These are phyloP conservation scores for Epinotia demarniana DNA, from an alignment of 2,888 invertebrate species.

Conservation along the genomic window DNA sequence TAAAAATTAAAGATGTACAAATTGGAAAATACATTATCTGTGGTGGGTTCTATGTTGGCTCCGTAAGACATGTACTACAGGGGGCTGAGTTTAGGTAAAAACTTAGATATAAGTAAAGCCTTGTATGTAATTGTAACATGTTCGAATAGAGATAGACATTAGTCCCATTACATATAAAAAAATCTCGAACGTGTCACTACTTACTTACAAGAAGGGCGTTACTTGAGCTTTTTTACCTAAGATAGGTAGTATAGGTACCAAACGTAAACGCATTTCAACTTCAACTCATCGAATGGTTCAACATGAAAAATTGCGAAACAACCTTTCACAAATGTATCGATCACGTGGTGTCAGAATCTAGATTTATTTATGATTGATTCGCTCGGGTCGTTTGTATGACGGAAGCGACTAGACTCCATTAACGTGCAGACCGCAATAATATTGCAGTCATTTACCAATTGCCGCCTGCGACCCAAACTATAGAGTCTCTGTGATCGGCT, in stretches of 20 bases:
- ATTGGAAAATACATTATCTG: too few species aligned
- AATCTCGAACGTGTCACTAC: too few species aligned
- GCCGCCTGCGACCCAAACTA: conserved; percentile 37
- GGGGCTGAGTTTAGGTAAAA: too few species aligned
- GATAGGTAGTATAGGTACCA: too few species aligned
- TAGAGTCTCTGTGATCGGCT: conserved; percentile 22
- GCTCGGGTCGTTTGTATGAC: conserved; percentile 57
- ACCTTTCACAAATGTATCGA: background rate
- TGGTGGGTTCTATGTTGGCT: background rate
- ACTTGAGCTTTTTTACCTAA: too few species aligned
- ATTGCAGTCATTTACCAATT: conserved; percentile 46
- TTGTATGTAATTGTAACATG: too few species aligned
- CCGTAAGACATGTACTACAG: background rate
- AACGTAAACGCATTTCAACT: too few species aligned
- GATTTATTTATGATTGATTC: conserved; percentile 58
- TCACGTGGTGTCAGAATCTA: conserved; percentile 46
- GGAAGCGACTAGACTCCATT: conserved; percentile 51
- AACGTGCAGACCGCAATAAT: conserved; percentile 48
- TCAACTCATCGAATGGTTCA: background rate
- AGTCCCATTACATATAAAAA: too few species aligned
- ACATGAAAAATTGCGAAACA: background rate
- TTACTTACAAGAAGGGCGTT: too few species aligned
- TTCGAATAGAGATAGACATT: too few species aligned
- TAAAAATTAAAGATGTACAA: background rate
- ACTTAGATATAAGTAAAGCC: too few species aligned